phyloP scores from a whole-genome alignment of 1,140 invertebrate genomes.

The Zaprionus ornatus region DNA sequence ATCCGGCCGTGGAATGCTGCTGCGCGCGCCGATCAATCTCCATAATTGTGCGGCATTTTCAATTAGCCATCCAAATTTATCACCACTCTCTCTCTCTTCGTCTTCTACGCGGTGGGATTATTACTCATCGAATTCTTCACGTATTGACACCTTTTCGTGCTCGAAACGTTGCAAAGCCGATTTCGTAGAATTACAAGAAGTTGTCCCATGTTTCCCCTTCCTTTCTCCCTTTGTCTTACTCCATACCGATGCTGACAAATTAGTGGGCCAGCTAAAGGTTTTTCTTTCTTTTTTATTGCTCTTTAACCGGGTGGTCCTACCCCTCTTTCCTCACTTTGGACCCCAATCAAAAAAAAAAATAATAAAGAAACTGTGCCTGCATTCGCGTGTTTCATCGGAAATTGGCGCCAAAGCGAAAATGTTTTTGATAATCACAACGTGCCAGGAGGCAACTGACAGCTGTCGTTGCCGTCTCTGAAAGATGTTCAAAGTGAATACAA shows the following conservation, averaged over 20 bases:
- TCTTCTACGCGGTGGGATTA: slow-evolving; percentile 44
- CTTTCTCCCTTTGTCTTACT: neutral
- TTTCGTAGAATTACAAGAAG: slow-evolving; percentile 74
- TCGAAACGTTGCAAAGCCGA: slow-evolving; percentile 62
- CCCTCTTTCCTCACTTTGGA: no score
- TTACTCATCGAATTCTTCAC: slow-evolving; percentile 79
- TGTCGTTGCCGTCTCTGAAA: slow-evolving; percentile 46
- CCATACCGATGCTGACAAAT: slow-evolving; percentile 63
- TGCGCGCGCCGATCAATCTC: slow-evolving; percentile 55
- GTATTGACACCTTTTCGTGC: slow-evolving; percentile 72
- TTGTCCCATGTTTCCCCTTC: neutral
- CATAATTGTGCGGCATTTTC: slow-evolving; percentile 62
- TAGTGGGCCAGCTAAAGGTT: slow-evolving; percentile 50
- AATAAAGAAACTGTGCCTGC: slow-evolving; percentile 5
- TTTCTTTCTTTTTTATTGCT: slow-evolving; percentile 37
- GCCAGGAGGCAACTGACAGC: slow-evolving; percentile 56
- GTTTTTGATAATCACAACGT: slow-evolving; percentile 64
- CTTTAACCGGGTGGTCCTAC: slow-evolving; percentile 44
- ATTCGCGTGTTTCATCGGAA: slow-evolving; percentile 58
- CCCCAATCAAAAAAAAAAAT: slow-evolving; percentile 20
- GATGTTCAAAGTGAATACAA: slow-evolving; percentile 13
- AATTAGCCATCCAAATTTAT: slow-evolving; percentile 73
- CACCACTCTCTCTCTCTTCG: slow-evolving; percentile 32
- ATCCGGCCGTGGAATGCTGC: neutral
- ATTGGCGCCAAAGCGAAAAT: slow-evolving; percentile 75